Evolutionary conservation across 1,140 invertebrate genomes (phyloP).

Genomic region (Papilio aristodemus): DNA sequence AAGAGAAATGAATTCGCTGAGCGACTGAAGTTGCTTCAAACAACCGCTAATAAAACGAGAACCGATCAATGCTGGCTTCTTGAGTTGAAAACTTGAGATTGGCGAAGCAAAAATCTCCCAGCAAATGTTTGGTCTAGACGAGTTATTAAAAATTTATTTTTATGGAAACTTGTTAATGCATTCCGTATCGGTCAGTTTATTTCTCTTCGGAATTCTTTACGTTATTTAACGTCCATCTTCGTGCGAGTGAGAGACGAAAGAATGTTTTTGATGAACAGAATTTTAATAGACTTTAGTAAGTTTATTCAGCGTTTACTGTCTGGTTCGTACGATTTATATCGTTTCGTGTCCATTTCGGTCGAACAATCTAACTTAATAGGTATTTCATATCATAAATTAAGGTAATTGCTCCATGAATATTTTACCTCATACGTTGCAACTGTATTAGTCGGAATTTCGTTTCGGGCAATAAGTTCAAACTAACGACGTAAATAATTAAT

Average conservation of each 20-base stretch:
- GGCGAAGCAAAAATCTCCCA: slow-evolving; percentile 60
- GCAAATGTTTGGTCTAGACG: slow-evolving; percentile 73
- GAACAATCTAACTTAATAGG: slow-evolving; percentile 49
- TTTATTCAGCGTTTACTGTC: slow-evolving; percentile 1
- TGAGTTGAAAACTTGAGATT: slow-evolving; percentile 68
- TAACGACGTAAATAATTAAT: slow-evolving; percentile 54
- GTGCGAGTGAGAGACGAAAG: background rate
- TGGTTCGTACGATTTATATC: slow-evolving; percentile 10
- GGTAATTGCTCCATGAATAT: slow-evolving; percentile 63
- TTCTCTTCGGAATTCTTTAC: slow-evolving; percentile 27
- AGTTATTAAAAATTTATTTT: slow-evolving; percentile 74
- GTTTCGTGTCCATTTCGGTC: slow-evolving; percentile 15
- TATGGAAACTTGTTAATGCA: slow-evolving; percentile 63
- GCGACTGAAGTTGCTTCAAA: slow-evolving; percentile 48
- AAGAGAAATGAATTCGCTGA: slow-evolving; percentile 56
- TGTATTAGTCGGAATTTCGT: slow-evolving; percentile 50
- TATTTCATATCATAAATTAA: slow-evolving; percentile 54
- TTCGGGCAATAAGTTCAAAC: slow-evolving; percentile 57
- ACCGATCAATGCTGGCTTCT: slow-evolving; percentile 56
- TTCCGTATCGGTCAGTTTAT: slow-evolving; percentile 46
- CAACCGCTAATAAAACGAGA: slow-evolving; percentile 62
- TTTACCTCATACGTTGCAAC: slow-evolving; percentile 50
- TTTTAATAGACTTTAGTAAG: slow-evolving; percentile 21
- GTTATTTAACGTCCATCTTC: slow-evolving; percentile 16
- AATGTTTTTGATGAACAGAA: slow-evolving; percentile 1